phyloP scores from a whole-genome alignment of 2,113 vertebrate species.

The Myotis davidii region DNA sequence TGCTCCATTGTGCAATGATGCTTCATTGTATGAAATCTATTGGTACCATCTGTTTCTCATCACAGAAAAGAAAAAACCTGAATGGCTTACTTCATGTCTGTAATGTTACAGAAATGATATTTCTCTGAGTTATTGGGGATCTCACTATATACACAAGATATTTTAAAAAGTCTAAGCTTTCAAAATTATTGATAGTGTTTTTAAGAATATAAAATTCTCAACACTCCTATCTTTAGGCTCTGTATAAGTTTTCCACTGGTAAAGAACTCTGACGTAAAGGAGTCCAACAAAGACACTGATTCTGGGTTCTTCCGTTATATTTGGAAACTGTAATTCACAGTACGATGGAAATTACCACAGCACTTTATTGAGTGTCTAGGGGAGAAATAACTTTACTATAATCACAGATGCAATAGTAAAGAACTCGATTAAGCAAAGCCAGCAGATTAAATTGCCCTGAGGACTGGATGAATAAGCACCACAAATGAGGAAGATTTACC shows the following conservation, averaged over 20 bases:
- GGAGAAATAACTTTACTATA: not conserved
- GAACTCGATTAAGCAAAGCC: not conserved
- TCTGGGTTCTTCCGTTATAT: not conserved
- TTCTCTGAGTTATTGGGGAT: not conserved
- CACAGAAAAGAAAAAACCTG: not conserved
- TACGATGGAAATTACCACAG: not conserved
- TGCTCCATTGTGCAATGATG: not conserved
- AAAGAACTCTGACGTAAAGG: not conserved
- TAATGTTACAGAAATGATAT: not conserved
- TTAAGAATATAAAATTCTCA: not conserved
- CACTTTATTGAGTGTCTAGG: not conserved
- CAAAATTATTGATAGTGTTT: not conserved
- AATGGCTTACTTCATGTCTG: not conserved
- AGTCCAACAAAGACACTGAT: not conserved
- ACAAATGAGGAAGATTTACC: not conserved
- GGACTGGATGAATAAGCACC: not conserved
- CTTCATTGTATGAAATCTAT: not conserved
- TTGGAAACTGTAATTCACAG: not conserved
- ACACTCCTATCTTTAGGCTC: not conserved
- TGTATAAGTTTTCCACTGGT: not conserved
- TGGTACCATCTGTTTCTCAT: not conserved
- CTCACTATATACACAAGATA: not conserved
- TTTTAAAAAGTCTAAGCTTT: not conserved
- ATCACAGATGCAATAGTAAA: not conserved
- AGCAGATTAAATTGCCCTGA: not conserved